Conservation (phyloP, 2,888 invertebrate genomes). For the Leucoma salicis region DNA sequence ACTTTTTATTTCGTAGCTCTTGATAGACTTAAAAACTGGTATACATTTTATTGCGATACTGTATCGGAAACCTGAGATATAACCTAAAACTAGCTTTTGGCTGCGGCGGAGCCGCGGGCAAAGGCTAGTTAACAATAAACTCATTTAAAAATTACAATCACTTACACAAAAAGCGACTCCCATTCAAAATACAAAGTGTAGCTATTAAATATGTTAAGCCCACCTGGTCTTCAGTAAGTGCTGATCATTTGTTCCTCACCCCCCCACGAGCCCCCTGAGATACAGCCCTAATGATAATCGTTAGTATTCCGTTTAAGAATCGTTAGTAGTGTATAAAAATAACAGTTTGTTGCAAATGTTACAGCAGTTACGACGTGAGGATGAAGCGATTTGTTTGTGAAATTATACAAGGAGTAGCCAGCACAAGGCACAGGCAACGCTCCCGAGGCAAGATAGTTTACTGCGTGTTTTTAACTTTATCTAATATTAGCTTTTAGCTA, state of each 20-base stretch:
- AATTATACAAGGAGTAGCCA: conserved; percentile 1
- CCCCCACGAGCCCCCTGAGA: conserved; percentile 11
- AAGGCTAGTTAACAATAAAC: too few relatives aligned
- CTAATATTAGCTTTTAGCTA: too few relatives aligned
- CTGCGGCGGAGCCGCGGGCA: too few relatives aligned
- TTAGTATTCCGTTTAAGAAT: conserved; percentile 44
- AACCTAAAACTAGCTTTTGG: too few relatives aligned
- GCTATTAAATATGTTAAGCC: conserved; percentile 20
- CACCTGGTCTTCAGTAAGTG: conserved; percentile 32
- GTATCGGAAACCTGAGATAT: too few relatives aligned
- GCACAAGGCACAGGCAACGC: too few relatives aligned
- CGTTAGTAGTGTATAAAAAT: conserved; percentile 54
- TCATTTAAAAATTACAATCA: background rate
- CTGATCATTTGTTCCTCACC: conserved; percentile 26
- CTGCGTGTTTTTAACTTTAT: too few relatives aligned
- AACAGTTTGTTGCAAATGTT: conserved; percentile 51
- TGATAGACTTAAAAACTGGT: too few relatives aligned
- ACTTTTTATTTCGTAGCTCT: too few relatives aligned
- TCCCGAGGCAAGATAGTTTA: too few relatives aligned
- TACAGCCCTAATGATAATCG: conserved; percentile 42
- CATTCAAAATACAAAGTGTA: conserved; percentile 7
- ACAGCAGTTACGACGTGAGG: conserved; percentile 44
- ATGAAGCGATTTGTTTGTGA: conserved; percentile 17
- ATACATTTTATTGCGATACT: too few relatives aligned
- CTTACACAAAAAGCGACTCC: conserved; percentile 3